Evolutionary conservation across 2,888 invertebrate species (phyloP).

Genomic region (Leptopilina syphax): DNA sequence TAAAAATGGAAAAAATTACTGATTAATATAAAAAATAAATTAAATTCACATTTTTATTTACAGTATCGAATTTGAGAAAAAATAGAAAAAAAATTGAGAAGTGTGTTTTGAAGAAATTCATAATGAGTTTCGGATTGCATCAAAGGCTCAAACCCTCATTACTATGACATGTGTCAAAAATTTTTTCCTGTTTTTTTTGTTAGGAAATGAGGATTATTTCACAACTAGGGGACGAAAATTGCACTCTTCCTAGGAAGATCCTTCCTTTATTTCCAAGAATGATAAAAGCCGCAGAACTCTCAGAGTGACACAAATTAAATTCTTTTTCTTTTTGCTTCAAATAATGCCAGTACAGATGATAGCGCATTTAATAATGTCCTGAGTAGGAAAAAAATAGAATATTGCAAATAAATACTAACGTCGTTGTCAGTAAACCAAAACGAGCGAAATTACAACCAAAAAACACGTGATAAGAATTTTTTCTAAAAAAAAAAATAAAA

Average conservation of each 20-base stretch:
- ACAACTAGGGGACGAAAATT: not conserved
- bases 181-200: not conserved
- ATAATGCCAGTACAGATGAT: not conserved
- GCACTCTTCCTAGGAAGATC: not conserved
- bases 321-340: not conserved
- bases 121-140: constrained; percentile 15
- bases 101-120: not conserved
- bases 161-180: not conserved
- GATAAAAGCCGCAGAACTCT: not conserved
- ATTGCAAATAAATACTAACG: constrained; percentile 42
- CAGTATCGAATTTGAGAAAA: not conserved
- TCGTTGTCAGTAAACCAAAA: constrained; percentile 55
- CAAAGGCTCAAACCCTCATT: constrained; percentile 5
- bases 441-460: constrained; percentile 55
- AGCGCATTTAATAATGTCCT: no score
- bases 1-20: no score
- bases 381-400: not conserved
- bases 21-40: no score
- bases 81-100: not conserved
- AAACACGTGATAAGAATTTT: constrained; percentile 52
- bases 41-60: no score
- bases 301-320: not conserved
- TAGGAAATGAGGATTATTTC: not conserved
- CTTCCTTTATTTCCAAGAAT: constrained; percentile 1
- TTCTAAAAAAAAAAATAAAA: no score